Evolutionary conservation across 2,888 invertebrate genomes (phyloP).

Genomic region (Dyspetes luteomarginatus): DNA sequence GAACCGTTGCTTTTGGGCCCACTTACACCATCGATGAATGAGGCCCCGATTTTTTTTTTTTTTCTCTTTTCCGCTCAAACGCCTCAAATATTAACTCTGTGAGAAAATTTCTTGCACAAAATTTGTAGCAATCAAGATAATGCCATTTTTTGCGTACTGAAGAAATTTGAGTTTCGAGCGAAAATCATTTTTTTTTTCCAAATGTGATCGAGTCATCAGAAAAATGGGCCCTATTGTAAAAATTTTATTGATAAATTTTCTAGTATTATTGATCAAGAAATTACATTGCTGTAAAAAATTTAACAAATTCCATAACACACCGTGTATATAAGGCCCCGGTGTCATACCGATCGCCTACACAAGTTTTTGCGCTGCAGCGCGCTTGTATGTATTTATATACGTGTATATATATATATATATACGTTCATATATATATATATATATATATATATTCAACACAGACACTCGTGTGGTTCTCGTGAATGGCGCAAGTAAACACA

Average conservation of each 20-base stretch:
- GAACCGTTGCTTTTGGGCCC: constrained; percentile 54
- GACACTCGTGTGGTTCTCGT: constrained; percentile 63
- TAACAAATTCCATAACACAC: constrained; percentile 5
- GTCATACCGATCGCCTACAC: constrained; percentile 49
- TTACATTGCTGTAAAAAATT: neutral
- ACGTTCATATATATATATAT: neutral
- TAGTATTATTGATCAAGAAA: neutral
- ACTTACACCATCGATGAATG: constrained; percentile 1
- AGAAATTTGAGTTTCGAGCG: too few species aligned
- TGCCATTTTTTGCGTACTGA: neutral
- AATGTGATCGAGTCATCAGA: too few species aligned
- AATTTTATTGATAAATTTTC: neutral
- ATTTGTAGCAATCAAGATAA: neutral
- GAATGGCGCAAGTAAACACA: constrained; percentile 71
- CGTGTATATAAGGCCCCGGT: constrained; percentile 47
- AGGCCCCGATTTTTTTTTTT: constrained; percentile 12
- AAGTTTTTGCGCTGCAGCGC: constrained; percentile 16
- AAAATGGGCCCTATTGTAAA: neutral
- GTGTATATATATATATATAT: neutral
- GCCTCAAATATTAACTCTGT: constrained; percentile 1
- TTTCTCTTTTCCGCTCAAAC: neutral
- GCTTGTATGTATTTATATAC: neutral
- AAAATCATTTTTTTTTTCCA: too few species aligned
- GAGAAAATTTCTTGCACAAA: neutral
- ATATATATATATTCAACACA: constrained; percentile 13